Base-by-base conservation (phyloP, 2,797 vertebrate genomes). In the Tragopan temminckii region DNA sequence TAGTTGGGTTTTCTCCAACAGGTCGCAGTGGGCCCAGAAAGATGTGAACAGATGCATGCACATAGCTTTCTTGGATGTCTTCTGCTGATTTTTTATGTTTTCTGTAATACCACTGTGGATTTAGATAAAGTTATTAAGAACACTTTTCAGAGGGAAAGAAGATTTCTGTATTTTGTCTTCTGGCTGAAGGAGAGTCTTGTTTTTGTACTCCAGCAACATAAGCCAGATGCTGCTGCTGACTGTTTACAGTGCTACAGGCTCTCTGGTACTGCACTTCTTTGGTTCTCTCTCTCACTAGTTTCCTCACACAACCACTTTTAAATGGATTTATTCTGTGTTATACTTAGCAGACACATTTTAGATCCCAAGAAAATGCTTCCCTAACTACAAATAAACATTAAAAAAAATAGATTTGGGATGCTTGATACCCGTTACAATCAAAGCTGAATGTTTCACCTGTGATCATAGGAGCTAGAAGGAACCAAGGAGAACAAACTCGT, bases 311-410 rank as follows among this genome's bases (percentile, higher is more conserved):
- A 15, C 35, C 11, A 21, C 2, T 63, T 45, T 91, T 68, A 89
- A 80, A 74, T 70, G 70, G 61, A 89, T 91, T 94, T 87, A 88
- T 90, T 83, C 79, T 89, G 48, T 66, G 86, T 77, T 90, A 89
- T 93, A 48, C 11, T 80, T 95, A 90, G 57, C 71, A 94, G 82
- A 80, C 57, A 70, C 58, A 79, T 91, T 92, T 67, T 59, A 67
- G 25, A 58, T 85, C 71, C 76, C 27, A 55, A 55, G 24, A 21
- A 45, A 81, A 59, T 31, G 15, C 5, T 78, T 25, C 36, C 62
- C 88, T 7, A 2, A 71, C 71, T 95, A 88, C 63, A 95, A 94
- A 97, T 69, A 94, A 90, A 88, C 72, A 64, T 80, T 68, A 87
- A 85, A 90, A 86, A 82, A 94, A 80, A 68, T 58, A 25, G 18